These are phyloP conservation scores for Harpagifer antarcticus DNA, from an alignment of 2,797 vertebrate species.

Conservation along the genomic window DNA sequence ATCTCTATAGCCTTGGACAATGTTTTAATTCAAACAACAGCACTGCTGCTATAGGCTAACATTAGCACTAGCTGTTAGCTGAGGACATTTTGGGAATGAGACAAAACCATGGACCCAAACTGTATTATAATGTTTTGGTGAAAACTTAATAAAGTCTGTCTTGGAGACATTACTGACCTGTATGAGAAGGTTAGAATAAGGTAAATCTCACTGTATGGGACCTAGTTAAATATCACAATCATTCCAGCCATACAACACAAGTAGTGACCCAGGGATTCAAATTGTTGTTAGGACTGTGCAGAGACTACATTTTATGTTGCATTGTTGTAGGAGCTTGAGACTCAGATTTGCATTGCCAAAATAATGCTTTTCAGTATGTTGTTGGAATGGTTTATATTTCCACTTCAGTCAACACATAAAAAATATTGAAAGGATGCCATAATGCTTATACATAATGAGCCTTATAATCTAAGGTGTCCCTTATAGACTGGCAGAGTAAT, in stretches of 20 bases:
- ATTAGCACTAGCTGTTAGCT: neutral
- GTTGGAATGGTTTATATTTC: neutral
- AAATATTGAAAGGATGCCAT: neutral
- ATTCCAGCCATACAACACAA: no score
- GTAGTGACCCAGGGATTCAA: neutral
- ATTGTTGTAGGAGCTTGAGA: no score
- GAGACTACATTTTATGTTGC: neutral
- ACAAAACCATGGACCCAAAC: neutral
- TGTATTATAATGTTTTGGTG: neutral
- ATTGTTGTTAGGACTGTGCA: neutral
- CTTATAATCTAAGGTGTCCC: neutral
- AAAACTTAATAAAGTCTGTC: neutral
- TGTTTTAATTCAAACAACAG: neutral
- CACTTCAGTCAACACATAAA: neutral
- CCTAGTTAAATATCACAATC: neutral
- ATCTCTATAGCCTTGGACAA: neutral
- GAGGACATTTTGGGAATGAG: neutral
- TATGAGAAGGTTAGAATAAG: neutral
- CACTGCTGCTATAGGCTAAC: neutral
- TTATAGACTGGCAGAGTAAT: neutral
- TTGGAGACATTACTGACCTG: neutral
- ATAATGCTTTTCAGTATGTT: no score
- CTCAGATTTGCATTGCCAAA: no score
- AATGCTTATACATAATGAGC: slow-evolving; percentile 4
- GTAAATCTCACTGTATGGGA: neutral